Evolutionary conservation across 2,888 invertebrate genomes (phyloP), one percentile per base, ranked within the genome.

Genomic region (Octodonta nipae): DNA sequence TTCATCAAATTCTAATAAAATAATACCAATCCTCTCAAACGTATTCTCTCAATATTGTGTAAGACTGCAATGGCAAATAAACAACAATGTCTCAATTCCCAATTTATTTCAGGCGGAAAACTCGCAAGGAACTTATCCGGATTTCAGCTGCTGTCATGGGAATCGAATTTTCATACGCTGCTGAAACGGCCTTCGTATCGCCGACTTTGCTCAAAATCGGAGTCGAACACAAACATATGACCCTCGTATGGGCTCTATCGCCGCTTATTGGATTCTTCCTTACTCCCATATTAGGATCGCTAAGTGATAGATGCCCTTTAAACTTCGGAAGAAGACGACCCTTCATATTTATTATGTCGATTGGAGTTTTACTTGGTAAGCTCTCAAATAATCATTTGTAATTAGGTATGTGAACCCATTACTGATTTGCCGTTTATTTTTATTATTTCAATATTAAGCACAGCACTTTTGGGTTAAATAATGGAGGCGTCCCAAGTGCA

Each of bases 131-230:
- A 58, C 63, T 93, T 45, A 74, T 91, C 43, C 70, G 87, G 6
- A 76, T 93, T 42, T 92, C 91, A 12, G 84, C 91, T 1, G 91
- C 91, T 1, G 92, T 95, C 1, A 92, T 91, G 83, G 93, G 95
- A 2, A 92, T 95, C 35, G 93, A 95, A 59, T 89, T 95, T 62
- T 91, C 93, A 0, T 95, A 95, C 55, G 91, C 95, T 0, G 93
- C 92, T 0, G 93, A 95, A 64, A 95, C 93, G 0, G 93, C 93
- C 1, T 93, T 93, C 61, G 93, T 93, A 1, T 92, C 89, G 0
- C 93, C 95, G 2, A 91, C 89, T 0, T 66, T 95, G 8, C 71
- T 93, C 3, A 86, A 89, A 65, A 86, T 93, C 42, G 88, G 93
- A 4, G 85, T 93, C 1, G 80, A 85, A 35, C 89, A 92, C 57